Evolutionary conservation across 1,140 invertebrate species (phyloP).

Genomic region (Holotrichia oblita): DNA sequence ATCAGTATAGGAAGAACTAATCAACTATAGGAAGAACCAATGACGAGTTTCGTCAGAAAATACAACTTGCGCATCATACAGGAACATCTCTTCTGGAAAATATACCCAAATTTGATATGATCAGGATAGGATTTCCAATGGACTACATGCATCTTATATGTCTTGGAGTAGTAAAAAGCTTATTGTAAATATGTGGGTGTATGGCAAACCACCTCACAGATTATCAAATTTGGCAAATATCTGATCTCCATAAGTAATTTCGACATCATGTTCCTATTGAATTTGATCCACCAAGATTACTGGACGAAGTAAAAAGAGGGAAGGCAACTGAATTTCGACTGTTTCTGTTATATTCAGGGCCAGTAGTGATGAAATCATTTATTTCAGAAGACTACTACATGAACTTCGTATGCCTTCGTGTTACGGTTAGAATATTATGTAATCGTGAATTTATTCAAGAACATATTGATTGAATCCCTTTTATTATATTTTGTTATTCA

Average conservation of each 20-base stretch:
- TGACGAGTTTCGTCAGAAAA: background rate
- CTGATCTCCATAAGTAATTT: slow-evolving; percentile 40
- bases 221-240: slow-evolving; percentile 36
- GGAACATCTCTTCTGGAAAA: background rate
- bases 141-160: slow-evolving; percentile 47
- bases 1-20: background rate
- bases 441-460: slow-evolving; percentile 13
- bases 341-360: slow-evolving; percentile 47
- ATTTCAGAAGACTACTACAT: slow-evolving; percentile 41
- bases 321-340: slow-evolving; percentile 50
- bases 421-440: slow-evolving; percentile 44
- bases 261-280: slow-evolving; percentile 41
- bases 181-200: slow-evolving; percentile 40
- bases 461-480: background rate
- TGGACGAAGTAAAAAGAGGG: slow-evolving; percentile 45
- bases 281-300: slow-evolving; percentile 45
- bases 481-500: background rate
- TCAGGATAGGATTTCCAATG: slow-evolving; percentile 43
- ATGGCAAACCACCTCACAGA: slow-evolving; percentile 43
- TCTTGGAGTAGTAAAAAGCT: slow-evolving; percentile 48
- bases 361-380: slow-evolving; percentile 45
- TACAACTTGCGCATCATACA: background rate
- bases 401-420: slow-evolving; percentile 47
- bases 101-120: background rate
- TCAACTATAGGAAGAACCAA: background rate